Evolutionary conservation across 2,113 vertebrate genomes (phyloP).

Genomic region (Mormyrus lacerda): DNA sequence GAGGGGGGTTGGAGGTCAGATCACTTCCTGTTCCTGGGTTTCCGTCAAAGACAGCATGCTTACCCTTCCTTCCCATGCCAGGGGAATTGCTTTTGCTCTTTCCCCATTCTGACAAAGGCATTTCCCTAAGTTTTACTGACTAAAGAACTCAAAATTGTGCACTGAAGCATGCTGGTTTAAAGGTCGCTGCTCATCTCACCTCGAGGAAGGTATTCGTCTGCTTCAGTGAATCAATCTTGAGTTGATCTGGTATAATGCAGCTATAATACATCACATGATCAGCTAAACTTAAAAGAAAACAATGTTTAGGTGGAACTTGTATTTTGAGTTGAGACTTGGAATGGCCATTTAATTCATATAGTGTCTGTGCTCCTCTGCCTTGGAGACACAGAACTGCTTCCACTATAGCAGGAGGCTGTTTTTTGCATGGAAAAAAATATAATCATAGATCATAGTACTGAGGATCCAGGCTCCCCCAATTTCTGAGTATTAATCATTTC

Average conservation of each 20-base stretch:
- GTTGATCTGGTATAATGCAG: background rate
- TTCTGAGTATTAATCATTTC: slow-evolving; percentile 57
- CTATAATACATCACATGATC: background rate
- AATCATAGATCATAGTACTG: slow-evolving; percentile 45
- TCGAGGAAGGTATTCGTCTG: background rate
- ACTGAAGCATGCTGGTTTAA: background rate
- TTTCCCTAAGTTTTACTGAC: background rate
- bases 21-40: slow-evolving; percentile 62
- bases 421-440: slow-evolving; percentile 46
- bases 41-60: slow-evolving; percentile 62
- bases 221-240: background rate
- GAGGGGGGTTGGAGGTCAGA: slow-evolving; percentile 52
- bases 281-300: background rate
- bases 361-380: background rate
- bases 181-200: background rate
- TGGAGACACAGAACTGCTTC: slow-evolving; percentile 51
- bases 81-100: background rate
- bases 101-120: background rate
- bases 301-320: background rate
- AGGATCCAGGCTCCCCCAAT: slow-evolving; percentile 33
- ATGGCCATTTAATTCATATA: background rate
- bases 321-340: background rate
- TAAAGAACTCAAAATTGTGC: background rate
- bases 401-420: slow-evolving; percentile 45
- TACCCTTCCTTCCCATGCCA: background rate